phyloP scores from a whole-genome alignment of 2,888 invertebrate genomes.

The Dryobota labecula region DNA sequence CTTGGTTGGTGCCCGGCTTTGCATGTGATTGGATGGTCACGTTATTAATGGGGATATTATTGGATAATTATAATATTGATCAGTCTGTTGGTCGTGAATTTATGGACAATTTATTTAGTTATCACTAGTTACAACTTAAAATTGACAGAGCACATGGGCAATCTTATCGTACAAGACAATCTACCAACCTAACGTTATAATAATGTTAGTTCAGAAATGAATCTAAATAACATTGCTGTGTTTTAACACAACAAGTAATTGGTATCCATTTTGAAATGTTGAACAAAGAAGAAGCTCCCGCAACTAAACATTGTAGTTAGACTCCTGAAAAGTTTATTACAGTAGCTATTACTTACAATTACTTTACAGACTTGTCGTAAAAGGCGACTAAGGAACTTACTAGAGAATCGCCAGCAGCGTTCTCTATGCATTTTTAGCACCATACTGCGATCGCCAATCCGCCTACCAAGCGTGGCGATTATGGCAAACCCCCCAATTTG shows the following conservation, averaged over 20 bases:
- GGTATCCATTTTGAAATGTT: not conserved
- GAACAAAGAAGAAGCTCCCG: not conserved
- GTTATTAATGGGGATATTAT: constrained; percentile 25
- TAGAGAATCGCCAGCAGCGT: too few species aligned
- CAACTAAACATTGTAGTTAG: not conserved
- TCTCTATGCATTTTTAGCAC: too few species aligned
- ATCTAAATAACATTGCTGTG: not conserved
- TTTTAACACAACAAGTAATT: not conserved
- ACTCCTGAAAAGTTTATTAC: not conserved
- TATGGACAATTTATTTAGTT: not conserved
- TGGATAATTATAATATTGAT: constrained; percentile 7
- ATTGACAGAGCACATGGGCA: not conserved
- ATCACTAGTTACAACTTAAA: not conserved
- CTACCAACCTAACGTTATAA: too few species aligned
- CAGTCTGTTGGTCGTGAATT: not conserved
- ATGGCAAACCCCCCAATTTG: too few species aligned
- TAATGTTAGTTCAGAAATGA: not conserved
- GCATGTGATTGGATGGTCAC: constrained; percentile 38
- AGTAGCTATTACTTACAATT: not conserved
- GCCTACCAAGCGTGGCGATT: too few species aligned
- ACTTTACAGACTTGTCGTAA: too few species aligned
- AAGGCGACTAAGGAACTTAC: too few species aligned
- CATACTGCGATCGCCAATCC: too few species aligned
- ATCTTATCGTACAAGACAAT: too few species aligned
- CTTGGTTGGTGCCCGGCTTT: not conserved